These are phyloP conservation scores for Tachysurus fulvidraco DNA, from an alignment of 2,113 vertebrate genomes.

Conservation along the genomic window DNA sequence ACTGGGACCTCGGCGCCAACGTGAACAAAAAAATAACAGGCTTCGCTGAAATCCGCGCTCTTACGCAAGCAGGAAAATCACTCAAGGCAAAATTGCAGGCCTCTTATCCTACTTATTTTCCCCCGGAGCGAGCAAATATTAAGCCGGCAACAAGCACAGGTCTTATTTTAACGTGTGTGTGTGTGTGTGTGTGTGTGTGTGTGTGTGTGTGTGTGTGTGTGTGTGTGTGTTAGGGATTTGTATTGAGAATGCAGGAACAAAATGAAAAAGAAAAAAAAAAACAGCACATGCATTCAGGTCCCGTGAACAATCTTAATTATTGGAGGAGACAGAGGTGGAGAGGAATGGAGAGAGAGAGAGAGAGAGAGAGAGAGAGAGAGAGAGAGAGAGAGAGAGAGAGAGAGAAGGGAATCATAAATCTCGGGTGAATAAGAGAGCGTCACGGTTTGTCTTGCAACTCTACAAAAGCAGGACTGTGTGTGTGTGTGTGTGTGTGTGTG, in stretches of 20 bases:
- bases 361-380: neutral
- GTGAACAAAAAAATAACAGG: conserved; percentile 49
- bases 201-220: conserved; percentile 31
- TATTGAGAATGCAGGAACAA: neutral
- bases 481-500: conserved; percentile 31
- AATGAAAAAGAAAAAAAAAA: neutral
- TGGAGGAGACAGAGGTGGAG: neutral
- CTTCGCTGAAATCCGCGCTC: conserved; percentile 41
- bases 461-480: conserved; percentile 18
- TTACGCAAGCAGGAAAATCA: conserved; percentile 57
- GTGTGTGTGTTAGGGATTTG: neutral
- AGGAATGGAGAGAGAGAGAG: neutral
- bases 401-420: conserved; percentile 4
- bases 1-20: conserved; percentile 12
- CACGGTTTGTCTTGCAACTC: neutral
- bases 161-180: conserved; percentile 11
- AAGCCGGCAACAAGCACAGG: neutral
- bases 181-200: neutral
- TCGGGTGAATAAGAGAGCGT: conserved; percentile 18
- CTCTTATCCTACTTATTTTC: conserved; percentile 22
- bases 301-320: conserved; percentile 17
- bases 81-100: conserved; percentile 52
- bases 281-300: neutral
- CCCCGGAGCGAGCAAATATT: conserved; percentile 20
- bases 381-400: neutral